Percentiles rank a stretch among this genome's conserved stretches.
phyloP scores from a whole-genome alignment of 1,140 invertebrate genomes.

The Panagrolaimus sp. region DNA sequence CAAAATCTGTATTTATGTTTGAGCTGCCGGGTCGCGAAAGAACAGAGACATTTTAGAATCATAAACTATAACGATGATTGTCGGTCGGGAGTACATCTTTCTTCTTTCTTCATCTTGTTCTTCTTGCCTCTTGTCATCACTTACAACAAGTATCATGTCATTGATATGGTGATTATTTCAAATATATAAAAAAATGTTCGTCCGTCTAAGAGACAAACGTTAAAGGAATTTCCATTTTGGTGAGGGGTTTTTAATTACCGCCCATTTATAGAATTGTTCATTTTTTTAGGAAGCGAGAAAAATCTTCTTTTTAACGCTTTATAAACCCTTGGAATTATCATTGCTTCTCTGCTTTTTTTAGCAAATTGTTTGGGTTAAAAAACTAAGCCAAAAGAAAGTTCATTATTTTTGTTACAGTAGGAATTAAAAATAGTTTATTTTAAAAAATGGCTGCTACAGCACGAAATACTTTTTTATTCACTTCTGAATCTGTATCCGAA shows the following conservation, averaged over 20 bases:
- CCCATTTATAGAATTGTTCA: background rate
- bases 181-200: background rate
- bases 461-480: slow-evolving; percentile 77
- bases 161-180: too few species aligned
- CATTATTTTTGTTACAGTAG: too few species aligned
- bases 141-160: too few species aligned
- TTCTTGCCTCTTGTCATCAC: too few species aligned
- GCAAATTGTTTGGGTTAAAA: background rate
- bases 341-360: background rate
- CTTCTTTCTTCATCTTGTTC: too few species aligned
- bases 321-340: background rate
- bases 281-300: slow-evolving; percentile 1
- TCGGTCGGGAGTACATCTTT: too few species aligned
- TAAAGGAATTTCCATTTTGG: slow-evolving; percentile 16
- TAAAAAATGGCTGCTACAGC: slow-evolving; percentile 11
- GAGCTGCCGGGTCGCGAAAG: too few species aligned
- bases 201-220: slow-evolving; percentile 16
- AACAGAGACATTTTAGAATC: too few species aligned
- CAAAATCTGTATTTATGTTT: too few species aligned
- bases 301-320: background rate
- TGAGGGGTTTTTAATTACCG: slow-evolving; percentile 3
- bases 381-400: background rate
- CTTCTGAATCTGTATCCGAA: slow-evolving; percentile 96
- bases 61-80: too few species aligned
- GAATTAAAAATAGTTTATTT: background rate